Evolutionary conservation across 2,888 invertebrate species (phyloP), one percentile per base, ranked within the genome.

Genomic region (Patella caerulea): DNA sequence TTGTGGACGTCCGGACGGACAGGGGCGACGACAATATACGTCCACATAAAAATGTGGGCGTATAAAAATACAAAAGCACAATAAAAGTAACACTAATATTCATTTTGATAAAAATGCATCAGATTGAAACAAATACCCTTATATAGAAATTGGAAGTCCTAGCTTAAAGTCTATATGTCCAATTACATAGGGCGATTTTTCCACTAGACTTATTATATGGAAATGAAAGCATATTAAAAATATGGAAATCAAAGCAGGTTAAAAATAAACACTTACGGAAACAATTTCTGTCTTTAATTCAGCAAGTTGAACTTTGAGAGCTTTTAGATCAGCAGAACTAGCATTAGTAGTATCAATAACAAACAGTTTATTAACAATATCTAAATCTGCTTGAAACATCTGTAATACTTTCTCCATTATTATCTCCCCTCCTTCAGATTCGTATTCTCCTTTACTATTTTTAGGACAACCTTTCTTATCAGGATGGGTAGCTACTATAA

Each of bases 401-500:
- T 91, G 84, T 72, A 86, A 78, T 83, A 90, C 92, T 86, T 90
- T 90, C 78, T 92, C 92, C 73, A 94, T 90, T 71, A 93, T 87
- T 12, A 90, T 93, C 80, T 93, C 93, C 17, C 93, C 93, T 82
- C 94, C 94, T 7, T 93, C 93, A 83, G 93, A 93, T n/a, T 93
- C 90, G 90, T 93, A 94, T 83, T 94, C 94, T 34, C 94, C 94
- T 74, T 93, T 92, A 72, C 93, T 91, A 73, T 93, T 93, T 85
- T 93, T 93, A 14, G 92, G 92, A 71, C 93, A 93, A 72, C 92
- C 92, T 59, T 91, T 88, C 84, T 83, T 91, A 82, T 94, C 94
- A 3, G 94, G 94, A 87, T 95, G 94, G 0, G 94, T 94, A 7
- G 94, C 95, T 3, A 95, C 92, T 69, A 95, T 90, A 14, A 94